Percentiles rank a stretch among this genome's conserved stretches.
These are phyloP conservation scores for Xiphias gladius DNA, from an alignment of 2,113 vertebrate genomes.

Conservation along the genomic window DNA sequence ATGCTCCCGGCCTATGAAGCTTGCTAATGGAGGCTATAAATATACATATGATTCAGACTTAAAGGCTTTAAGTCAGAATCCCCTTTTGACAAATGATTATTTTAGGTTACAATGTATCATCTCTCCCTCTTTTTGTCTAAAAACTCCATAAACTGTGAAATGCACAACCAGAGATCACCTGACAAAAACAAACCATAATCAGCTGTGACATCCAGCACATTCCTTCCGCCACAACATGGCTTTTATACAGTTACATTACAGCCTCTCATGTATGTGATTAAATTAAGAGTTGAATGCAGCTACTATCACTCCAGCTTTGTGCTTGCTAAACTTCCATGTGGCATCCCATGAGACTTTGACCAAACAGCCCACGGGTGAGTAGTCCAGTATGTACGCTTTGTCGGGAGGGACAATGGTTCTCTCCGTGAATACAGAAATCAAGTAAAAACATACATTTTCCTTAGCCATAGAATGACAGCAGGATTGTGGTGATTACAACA, in stretches of 20 bases:
- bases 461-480: neutral
- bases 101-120: conserved; percentile 3
- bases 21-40: neutral
- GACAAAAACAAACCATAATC: conserved; percentile 37
- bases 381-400: conserved; percentile 12
- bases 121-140: neutral
- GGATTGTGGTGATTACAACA: neutral
- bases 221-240: conserved; percentile 20
- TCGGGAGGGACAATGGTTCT: neutral
- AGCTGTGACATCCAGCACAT: conserved; percentile 28
- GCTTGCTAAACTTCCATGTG: conserved; percentile 20
- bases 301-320: conserved; percentile 46
- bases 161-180: conserved; percentile 15
- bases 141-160: conserved; percentile 4
- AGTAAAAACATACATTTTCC: neutral
- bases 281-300: conserved; percentile 49
- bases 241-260: conserved; percentile 35
- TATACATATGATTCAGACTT: neutral
- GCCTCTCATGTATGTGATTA: conserved; percentile 59
- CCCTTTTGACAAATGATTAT: conserved; percentile 7
- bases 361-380: conserved; percentile 28
- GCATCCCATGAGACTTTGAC: conserved; percentile 35
- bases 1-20: neutral
- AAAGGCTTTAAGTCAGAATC: neutral
- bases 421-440: neutral